Evolutionary conservation across 2,113 vertebrate species (phyloP).

Genomic region (Nettapus auritus): DNA sequence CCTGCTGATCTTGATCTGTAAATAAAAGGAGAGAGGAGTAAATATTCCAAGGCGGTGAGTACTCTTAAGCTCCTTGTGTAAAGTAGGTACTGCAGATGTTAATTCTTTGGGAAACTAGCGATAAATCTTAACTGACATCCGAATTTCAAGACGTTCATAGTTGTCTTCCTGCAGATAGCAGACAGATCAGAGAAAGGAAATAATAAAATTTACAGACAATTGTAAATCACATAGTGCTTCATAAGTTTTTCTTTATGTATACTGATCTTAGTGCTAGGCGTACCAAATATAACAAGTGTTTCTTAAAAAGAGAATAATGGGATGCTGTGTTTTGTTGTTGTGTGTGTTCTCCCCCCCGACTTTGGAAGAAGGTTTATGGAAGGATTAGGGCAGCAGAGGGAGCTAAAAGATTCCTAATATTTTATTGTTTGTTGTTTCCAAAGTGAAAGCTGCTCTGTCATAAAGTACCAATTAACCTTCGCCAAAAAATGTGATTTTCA

Average conservation of each 20-base stretch:
- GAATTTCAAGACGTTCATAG: neutral
- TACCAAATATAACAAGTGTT: neutral
- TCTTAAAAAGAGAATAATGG: neutral
- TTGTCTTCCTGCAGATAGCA: neutral
- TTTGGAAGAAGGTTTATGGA: neutral
- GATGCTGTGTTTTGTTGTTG: neutral
- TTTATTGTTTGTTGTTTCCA: constrained; percentile 37
- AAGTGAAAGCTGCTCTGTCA: constrained; percentile 15
- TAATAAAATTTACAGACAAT: neutral
- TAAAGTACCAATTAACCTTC: constrained; percentile 33
- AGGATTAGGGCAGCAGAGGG: constrained; percentile 69
- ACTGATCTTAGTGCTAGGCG: neutral
- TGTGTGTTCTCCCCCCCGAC: neutral
- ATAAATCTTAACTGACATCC: neutral
- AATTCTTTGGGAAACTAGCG: neutral
- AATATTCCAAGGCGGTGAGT: neutral
- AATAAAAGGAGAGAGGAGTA: neutral
- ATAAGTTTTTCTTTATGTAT: neutral
- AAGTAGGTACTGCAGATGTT: neutral
- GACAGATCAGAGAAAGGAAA: neutral
- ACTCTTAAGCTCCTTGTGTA: neutral
- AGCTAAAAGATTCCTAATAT: constrained; percentile 70
- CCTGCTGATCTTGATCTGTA: neutral
- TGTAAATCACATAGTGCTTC: neutral
- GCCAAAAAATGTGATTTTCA: neutral